phyloP scores from a whole-genome alignment of 2,797 vertebrate genomes.

The Perdix hodgsoniae region DNA sequence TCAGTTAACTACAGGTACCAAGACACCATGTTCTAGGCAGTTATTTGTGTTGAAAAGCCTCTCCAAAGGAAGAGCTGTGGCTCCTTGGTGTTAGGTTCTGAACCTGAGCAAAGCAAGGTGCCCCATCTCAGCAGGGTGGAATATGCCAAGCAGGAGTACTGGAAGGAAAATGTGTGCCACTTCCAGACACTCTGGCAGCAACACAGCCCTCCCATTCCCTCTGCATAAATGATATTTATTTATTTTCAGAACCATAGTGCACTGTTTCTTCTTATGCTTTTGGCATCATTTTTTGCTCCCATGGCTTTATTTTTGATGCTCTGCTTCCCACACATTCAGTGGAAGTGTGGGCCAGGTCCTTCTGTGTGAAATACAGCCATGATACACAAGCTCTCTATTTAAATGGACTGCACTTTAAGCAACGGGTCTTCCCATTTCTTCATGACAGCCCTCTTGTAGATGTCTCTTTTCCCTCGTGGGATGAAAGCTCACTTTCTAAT shows the following conservation, averaged over 20 bases:
- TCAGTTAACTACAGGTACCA: neutral
- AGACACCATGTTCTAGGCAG: neutral
- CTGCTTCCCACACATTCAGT: neutral
- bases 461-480: neutral
- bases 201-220: neutral
- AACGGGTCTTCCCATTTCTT: neutral
- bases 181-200: neutral
- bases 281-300: neutral
- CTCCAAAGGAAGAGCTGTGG: neutral
- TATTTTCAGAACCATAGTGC: rapidly evolving
- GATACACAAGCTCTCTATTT: neutral
- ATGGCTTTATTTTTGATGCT: neutral
- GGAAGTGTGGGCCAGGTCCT: neutral
- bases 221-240: neutral
- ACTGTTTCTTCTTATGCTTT: neutral
- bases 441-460: neutral
- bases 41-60: rapidly evolving
- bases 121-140: neutral
- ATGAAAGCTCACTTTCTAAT: neutral
- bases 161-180: neutral
- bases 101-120: neutral
- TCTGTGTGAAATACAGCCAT: neutral
- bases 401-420: too few relatives aligned
- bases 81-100: rapidly evolving
- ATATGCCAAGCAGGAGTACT: rapidly evolving